These are phyloP conservation scores for Gymnodraco acuticeps DNA, from an alignment of 2,797 vertebrate genomes.

Conservation along the genomic window DNA sequence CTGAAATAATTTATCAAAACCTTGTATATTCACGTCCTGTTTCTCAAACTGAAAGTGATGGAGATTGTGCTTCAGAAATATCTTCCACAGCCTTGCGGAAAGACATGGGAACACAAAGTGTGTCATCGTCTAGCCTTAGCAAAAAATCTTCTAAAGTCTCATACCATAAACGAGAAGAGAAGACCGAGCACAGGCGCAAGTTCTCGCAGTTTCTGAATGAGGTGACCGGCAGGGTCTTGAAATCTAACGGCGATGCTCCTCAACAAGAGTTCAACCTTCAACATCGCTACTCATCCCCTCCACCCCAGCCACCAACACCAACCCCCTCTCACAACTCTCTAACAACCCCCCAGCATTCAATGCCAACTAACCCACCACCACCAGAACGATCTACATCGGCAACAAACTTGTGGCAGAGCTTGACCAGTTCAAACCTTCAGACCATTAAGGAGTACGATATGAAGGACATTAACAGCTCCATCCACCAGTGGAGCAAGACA, in stretches of 20 bases:
- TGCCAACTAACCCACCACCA: slow-evolving; percentile 23
- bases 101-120: slow-evolving; percentile 66
- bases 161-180: slow-evolving; percentile 71
- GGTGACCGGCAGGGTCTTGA: slow-evolving; percentile 89
- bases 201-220: slow-evolving; percentile 95
- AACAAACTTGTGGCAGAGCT: slow-evolving; percentile 66
- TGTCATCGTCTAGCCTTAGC: slow-evolving; percentile 58
- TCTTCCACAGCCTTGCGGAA: slow-evolving; percentile 48
- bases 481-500: slow-evolving; percentile 79
- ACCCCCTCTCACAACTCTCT: slow-evolving; percentile 31
- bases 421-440: slow-evolving; percentile 66
- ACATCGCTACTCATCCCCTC: slow-evolving; percentile 52
- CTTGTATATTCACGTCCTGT: slow-evolving; percentile 60
- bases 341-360: slow-evolving; percentile 24
- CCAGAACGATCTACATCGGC: slow-evolving; percentile 17
- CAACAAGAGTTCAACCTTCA: slow-evolving; percentile 77
- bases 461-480: slow-evolving; percentile 64
- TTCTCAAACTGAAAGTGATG: slow-evolving; percentile 48
- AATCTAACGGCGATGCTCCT: slow-evolving; percentile 79
- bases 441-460: slow-evolving; percentile 65
- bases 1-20: slow-evolving; percentile 80
- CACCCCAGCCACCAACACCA: slow-evolving; percentile 35
- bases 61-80: slow-evolving; percentile 16
- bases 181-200: slow-evolving; percentile 86
- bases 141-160: slow-evolving; percentile 65